Base-by-base conservation (phyloP, 2,888 invertebrate genomes). In the Acronicta aceris region DNA sequence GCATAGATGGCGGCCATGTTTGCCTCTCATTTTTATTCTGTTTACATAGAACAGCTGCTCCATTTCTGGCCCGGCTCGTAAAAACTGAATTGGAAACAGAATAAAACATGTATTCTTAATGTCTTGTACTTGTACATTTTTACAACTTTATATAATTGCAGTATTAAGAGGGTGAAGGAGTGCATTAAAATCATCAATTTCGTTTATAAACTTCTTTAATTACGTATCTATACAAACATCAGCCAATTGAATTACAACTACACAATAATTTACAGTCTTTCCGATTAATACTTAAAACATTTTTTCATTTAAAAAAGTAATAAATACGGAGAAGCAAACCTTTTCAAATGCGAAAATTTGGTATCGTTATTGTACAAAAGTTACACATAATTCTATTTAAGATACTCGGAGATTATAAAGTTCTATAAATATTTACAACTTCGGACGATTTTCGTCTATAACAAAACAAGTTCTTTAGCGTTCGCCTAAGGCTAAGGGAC, bases 191-290 rank as follows among this genome's bases (percentile, higher is more conserved):
- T 78, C 65, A 78, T 72, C 60, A 68, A 53, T 72, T 75, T 86
- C 86, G 82, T 89, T 92, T 90, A 89, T 91, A 92, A 93, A 93
- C 88, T 87, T 90, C 84, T 92, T 93, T 93, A 92, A 91, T 93
- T 90, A 91, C 88, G 85, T 89, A 85, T 84, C 92, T 93, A 93
- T 93, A 93, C 92, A 93, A 93, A 93, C 91, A 91, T 92, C 91
- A 91, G 92, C 90, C 90, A 87, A 89, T 92, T 83, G 83, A 86
- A 89, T 89, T 89, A 90, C 84, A 89, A 87, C 92, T 93, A 93
- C 92, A 91, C 89, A 92, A 90, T 92, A 93, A 91, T 91, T 90
- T 94, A 94, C 94, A 94, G 94, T 94, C 94, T 94, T 94, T 91
- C 91, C 87, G 89, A 93, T 89, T 92, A 94, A 94, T 93, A 94